Evolutionary conservation across 2,797 vertebrate genomes (phyloP), one percentile per base, ranked within the genome.

Genomic region (Luscinia luscinia): DNA sequence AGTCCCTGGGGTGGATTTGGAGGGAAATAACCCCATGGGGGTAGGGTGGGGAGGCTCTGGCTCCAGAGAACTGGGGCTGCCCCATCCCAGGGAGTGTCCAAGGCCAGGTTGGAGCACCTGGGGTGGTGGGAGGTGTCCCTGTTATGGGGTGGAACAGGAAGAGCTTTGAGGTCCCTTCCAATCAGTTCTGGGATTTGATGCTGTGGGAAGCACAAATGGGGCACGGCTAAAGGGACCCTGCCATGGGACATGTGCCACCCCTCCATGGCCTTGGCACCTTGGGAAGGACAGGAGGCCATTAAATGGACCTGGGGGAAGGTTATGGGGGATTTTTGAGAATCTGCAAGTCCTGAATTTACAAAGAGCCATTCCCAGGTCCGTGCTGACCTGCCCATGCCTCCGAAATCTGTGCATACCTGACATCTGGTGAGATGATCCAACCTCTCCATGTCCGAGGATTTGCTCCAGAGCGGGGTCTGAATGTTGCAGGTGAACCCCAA

Each of bases 101-200:
- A 52, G 46, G 24, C 12, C 5, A 7, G 61, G 30, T 0, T 17
- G 68, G 54, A 61, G 30, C 5, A 0, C 3, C 18, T 13, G 20
- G 54, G 24, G 0, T 4, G 0, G 21, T 5, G 21, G 26, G 3
- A 67, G 8, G 4, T 40, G 52, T 59, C n/a, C n/a, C 46, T 40
- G 34, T 3, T 45, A 2, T 6, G 52, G 24, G n/a, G 43, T 45
- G 43, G 43, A 45, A 9, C 9, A 5, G 34, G 45, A 24, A 17
- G 38, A 13, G 30, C 21, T 41, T 15, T 12, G 13, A 30, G 32
- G 9, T 18, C 38, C 24, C 7, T 59, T 32, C 21, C 28, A 52
- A 0, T 9, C 12, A 23, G 0, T 30, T 61, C 24, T 45, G 46
- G 46, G 52, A 26, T 46, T 11, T 59, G 55, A 2, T 22, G 61